Conservation (phyloP, 2,888 invertebrate species). For the Pyrochroa serraticornis region DNA sequence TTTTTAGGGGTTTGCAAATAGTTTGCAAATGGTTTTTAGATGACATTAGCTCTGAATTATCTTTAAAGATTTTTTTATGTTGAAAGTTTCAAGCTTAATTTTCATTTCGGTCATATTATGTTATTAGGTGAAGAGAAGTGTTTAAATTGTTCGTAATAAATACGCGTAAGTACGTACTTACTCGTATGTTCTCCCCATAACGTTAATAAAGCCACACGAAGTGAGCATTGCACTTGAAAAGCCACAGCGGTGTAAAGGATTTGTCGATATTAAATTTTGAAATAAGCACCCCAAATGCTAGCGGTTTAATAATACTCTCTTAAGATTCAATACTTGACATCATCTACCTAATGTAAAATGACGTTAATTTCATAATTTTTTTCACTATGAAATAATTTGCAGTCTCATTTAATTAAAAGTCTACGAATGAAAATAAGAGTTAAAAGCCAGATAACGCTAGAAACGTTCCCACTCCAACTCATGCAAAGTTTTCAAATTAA, state of each 20-base stretch:
- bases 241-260: constrained; percentile 38
- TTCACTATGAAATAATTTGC: no score
- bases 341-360: constrained; percentile 2
- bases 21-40: no score
- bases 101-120: no score
- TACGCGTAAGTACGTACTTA: constrained; percentile 12
- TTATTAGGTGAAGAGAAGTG: no score
- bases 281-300: constrained; percentile 29
- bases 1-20: no score
- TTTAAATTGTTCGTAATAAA: neutral
- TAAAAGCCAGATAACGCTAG: neutral
- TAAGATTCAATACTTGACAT: constrained; percentile 1
- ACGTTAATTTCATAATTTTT: constrained; percentile 2
- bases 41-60: no score
- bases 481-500: neutral
- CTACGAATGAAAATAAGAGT: neutral
- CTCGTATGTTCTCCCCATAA: constrained; percentile 20
- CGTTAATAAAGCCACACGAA: constrained; percentile 22
- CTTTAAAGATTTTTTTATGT: no score
- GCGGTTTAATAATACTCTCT: constrained; percentile 23
- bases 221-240: constrained; percentile 38
- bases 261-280: constrained; percentile 38
- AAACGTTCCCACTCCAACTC: no score
- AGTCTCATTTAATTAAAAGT: no score
- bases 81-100: no score